Evolutionary conservation across 2,888 invertebrate species (phyloP), one percentile per base, ranked within the genome.

Genomic region (Sarcophaga subvicina): DNA sequence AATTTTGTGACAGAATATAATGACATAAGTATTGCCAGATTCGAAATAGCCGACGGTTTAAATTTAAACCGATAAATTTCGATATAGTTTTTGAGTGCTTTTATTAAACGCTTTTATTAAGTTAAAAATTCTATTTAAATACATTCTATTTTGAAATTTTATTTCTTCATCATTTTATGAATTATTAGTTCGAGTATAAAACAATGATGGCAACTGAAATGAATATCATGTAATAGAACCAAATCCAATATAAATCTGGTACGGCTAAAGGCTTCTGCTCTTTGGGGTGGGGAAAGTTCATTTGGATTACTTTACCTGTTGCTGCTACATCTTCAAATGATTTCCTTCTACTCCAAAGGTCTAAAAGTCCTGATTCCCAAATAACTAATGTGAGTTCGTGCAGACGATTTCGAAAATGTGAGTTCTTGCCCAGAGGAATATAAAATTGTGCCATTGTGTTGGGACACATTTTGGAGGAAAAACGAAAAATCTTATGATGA

Each of bases 171-270:
- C 27, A 63, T 49, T 63, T 81, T 75, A 66, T 45, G 45, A 49
- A 76, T 17, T 8, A 78, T 14, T 4, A 83, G n/a, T 66, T 88
- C 88, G 27, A 83, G 2, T 0, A 80, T 1, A 78, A 85, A 5
- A 78, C 49, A 4, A 70, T 6, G 11, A 81, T 37, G 17, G 79
- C 78, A 14, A 70, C 6, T 5, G n/a, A 4, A 22, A 71, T 64
- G 6, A 79, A 45, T 17, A 47, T 17, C 2, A 80, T 8, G 59
- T 80, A 88, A n/a, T 75, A 63, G 0, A 73, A 17, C 80, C 86
- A 88, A 27, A 88, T 80, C 84, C 84, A 86, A 59, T 80, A 82
- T 0, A 88, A 66, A 78, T 88, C 86, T 1, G 62, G 10, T 3
- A 82, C n/a, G 3, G 37, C 6, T 10, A 88, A 20, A 0, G 79